Conservation (phyloP, 2,888 invertebrate genomes). For the Amblyteles armatorius region DNA sequence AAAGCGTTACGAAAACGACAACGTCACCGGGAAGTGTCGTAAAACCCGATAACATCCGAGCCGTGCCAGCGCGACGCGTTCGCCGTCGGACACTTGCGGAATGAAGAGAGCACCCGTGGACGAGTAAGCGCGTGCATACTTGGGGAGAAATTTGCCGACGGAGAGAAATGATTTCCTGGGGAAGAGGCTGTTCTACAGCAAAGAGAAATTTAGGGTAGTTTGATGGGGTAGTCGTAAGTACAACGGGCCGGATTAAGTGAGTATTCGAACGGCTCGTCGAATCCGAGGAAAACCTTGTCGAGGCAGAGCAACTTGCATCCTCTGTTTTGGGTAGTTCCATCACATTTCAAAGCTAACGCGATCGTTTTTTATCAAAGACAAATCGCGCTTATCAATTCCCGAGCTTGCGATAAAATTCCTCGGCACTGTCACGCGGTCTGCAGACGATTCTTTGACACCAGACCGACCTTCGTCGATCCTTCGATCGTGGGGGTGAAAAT, state of each 20-base stretch:
- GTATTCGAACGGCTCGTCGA: not conserved
- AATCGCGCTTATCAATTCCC: not conserved
- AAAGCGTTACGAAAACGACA: conserved; percentile 1
- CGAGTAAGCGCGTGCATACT: not conserved
- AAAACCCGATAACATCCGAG: not conserved
- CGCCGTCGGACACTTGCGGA: conserved; percentile 37
- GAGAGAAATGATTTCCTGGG: not conserved
- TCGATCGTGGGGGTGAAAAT: conserved; percentile 8
- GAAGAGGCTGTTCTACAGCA: not conserved
- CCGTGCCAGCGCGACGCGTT: not conserved
- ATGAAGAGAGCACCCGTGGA: not conserved
- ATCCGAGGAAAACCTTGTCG: conserved; percentile 8
- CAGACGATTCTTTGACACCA: conserved; percentile 41
- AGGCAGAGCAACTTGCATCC: not conserved
- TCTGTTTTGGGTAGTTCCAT: not conserved
- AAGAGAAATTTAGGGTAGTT: not conserved
- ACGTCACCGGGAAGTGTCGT: conserved; percentile 12
- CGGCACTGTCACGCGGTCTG: conserved; percentile 41
- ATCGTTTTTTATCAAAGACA: too few relatives aligned
- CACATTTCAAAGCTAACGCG: not conserved
- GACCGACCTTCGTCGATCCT: not conserved
- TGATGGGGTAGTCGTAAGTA: not conserved
- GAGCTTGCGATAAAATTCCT: conserved; percentile 26
- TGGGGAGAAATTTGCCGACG: not conserved
- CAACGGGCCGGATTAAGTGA: not conserved